Base-by-base conservation (phyloP, 2,888 invertebrate genomes). In the Scaeva pyrastri region DNA sequence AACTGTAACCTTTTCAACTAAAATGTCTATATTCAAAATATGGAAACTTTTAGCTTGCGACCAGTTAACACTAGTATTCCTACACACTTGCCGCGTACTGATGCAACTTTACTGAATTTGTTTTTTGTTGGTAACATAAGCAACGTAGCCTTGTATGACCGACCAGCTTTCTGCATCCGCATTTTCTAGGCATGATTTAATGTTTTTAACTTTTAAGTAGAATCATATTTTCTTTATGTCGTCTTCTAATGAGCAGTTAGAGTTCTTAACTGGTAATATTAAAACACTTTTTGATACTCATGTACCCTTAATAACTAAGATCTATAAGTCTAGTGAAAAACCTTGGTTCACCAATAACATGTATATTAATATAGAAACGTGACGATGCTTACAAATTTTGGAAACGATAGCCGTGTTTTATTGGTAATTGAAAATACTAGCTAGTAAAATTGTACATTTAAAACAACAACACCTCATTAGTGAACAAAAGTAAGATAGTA, bases 131-230 rank as follows among this genome's bases (percentile, higher is more conserved):
- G 45, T 45, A n/a, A 45, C 2, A 45, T 6, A n/a, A n/a, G n/a
- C 45, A n/a, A 45, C 14, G 45, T 45, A 45, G 45, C 45, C 45
- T 45, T 45, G n/a, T 45, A 45, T n/a, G n/a, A n/a, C n/a, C n/a
- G 45, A 45, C n/a, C 45, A 45, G 45, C 41, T 41, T 41, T 41
- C 41, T 41, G 41, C 12, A 2, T 11, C 41, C 12, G 41, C 10
- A 10, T 41, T 41, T 41, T 7, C 41, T 8, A 4, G 41, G 41
- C 41, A 41, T 12, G 41, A 41, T 10, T 41, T 41, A 41, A 41
- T 41, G 5, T 41, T 41, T 7, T 31, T 31, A 41, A 14, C 41
- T 12, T 12, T 12, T 2, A 41, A 41, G 10, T 41, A 12, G 41
- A 12, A 41, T 41, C 41, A 12, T 41, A 41, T 41, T 12, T 41